Evolutionary conservation across 2,888 invertebrate species (phyloP).

Genomic region (Abrostola tripartita): DNA sequence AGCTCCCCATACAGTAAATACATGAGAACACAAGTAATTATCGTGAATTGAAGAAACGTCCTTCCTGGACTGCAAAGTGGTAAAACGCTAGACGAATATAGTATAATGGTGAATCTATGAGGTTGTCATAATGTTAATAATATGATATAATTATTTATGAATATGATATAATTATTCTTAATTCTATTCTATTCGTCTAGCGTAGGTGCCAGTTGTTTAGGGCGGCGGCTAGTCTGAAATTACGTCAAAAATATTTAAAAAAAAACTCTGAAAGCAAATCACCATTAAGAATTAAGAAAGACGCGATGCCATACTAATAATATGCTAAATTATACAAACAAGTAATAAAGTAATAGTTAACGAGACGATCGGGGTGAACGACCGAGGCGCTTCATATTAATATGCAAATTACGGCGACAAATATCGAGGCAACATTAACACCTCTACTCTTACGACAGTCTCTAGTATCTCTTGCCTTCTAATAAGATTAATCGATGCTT

Average conservation of each 20-base stretch:
- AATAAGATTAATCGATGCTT: constrained; percentile 9
- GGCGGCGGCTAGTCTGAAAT: too few species aligned
- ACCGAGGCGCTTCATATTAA: constrained; percentile 35
- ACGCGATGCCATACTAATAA: constrained; percentile 29
- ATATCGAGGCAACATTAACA: constrained; percentile 33
- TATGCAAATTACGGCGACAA: constrained; percentile 39
- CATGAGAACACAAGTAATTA: too few species aligned
- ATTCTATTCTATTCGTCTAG: too few species aligned
- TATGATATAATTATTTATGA: too few species aligned
- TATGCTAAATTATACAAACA: constrained; percentile 49
- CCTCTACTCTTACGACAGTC: constrained; percentile 33
- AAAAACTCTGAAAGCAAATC: constrained; percentile 12
- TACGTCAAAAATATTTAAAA: background rate
- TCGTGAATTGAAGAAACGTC: too few species aligned
- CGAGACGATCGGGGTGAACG: constrained; percentile 48
- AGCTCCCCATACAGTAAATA: too few species aligned
- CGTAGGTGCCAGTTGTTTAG: too few species aligned
- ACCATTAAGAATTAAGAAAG: constrained; percentile 15
- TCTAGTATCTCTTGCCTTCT: constrained; percentile 17
- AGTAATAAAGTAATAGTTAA: constrained; percentile 39
- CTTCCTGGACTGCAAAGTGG: too few species aligned
- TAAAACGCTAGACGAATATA: too few species aligned
- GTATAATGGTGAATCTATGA: too few species aligned
- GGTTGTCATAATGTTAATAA: too few species aligned
- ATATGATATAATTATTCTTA: too few species aligned